Conservation (phyloP, 2,797 vertebrate species). For the Sebastes variabilis region DNA sequence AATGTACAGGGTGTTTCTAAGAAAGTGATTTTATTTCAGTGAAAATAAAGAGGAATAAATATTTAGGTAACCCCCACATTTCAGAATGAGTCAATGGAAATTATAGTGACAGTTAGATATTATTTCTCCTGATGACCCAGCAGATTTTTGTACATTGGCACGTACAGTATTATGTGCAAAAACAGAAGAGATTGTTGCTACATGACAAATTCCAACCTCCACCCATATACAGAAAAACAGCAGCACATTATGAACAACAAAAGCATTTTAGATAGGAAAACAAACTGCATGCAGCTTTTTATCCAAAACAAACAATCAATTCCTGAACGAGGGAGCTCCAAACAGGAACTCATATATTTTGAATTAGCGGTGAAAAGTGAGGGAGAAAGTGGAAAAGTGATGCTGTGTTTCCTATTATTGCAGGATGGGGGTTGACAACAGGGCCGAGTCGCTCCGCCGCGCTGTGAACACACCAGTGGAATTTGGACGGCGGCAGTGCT, state of each 20-base stretch:
- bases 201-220: neutral
- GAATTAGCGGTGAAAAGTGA: conserved; percentile 55
- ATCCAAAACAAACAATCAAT: conserved; percentile 40
- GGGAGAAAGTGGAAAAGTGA: conserved; percentile 71
- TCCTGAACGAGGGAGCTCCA: conserved; percentile 12
- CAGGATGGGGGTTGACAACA: conserved; percentile 63
- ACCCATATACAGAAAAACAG: neutral
- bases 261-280: conserved; percentile 1
- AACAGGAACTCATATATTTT: conserved; percentile 69
- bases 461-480: conserved; percentile 57
- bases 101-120: neutral
- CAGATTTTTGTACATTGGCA: neutral
- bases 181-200: neutral
- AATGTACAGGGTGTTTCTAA: neutral
- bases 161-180: neutral
- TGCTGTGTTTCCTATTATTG: conserved; percentile 76
- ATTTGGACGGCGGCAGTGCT: conserved; percentile 64
- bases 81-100: neutral
- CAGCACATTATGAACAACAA: neutral
- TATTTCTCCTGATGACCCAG: neutral
- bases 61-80: neutral
- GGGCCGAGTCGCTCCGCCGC: conserved; percentile 34
- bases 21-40: neutral
- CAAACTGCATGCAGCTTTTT: conserved; percentile 11
- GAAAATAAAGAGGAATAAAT: neutral